Base-by-base conservation (phyloP, 2,888 invertebrate genomes). In the Helobdella robusta region DNA sequence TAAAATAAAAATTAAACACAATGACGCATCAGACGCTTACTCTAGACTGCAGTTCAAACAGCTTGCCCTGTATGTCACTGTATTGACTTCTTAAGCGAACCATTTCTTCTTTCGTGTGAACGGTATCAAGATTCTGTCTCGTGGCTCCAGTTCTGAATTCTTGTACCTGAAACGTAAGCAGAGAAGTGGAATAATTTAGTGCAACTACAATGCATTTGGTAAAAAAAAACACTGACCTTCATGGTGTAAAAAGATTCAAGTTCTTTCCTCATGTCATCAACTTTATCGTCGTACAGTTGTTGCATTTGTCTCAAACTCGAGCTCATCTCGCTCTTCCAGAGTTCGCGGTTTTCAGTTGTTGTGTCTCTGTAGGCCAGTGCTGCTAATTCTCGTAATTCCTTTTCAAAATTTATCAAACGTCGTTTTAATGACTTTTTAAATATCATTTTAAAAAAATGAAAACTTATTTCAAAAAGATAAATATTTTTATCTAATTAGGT, bases 301-400 rank as follows among this genome's bases (percentile, higher is more conserved):
- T 83, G 80, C 69, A 83, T 82, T 70, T 82, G 82, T 52, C 81
- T 74, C 68, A 83, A 80, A 58, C 81, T 81, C 65, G 77, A 75
- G 2, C 80, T 76, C 66, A 83, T 73, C 71, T 83, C 82, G 72
- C 79, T 81, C 75, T 81, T 81, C 81, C 83, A 83, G 78, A 79
- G 82, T 70, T 82, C 81, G 35, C 82, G 75, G 77, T 83, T 82
- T 73, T 83, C 82, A 59, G 77, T 76, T 1, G 81, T 81, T 1
- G 82, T 82, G 73, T 83, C 82, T 48, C 82, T 75, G 73, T 80
- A 79, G 18, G 81, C 81, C 66, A 81, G 74, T n/a, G 81, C 80
- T 52, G 81, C 80, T 48, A 82, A 74, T 66, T 82, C 82, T 72
- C 81, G 81, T 71, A 83, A 74, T 72, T 82, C 81, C 78, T 80